phyloP scores from a whole-genome alignment of 1,140 invertebrate species.

The Laupala kohalensis region DNA sequence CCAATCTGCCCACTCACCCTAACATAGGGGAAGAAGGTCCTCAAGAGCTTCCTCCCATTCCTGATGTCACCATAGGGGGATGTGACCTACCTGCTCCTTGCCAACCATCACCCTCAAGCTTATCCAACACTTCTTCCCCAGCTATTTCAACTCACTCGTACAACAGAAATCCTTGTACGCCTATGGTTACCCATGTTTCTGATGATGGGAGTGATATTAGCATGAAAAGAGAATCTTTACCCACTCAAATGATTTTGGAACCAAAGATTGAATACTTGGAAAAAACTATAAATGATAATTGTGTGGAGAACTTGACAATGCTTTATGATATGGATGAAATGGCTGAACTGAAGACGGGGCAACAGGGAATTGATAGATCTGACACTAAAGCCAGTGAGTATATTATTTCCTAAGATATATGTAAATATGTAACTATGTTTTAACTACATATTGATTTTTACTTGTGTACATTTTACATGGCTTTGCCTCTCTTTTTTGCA shows the following conservation, averaged over 20 bases:
- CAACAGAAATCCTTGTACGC: neutral
- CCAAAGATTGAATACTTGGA: conserved; percentile 64
- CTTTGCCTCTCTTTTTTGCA: no score
- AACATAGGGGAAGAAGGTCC: conserved; percentile 9
- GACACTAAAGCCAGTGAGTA: conserved; percentile 10
- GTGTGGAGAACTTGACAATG: conserved; percentile 66
- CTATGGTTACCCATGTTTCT: neutral
- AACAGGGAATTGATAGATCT: conserved; percentile 37
- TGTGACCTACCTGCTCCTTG: neutral
- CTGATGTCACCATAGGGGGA: neutral
- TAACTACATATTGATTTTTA: neutral
- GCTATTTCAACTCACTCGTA: neutral
- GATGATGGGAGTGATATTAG: neutral
- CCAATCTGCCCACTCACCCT: neutral
- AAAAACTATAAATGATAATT: conserved; percentile 50
- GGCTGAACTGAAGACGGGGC: conserved; percentile 38
- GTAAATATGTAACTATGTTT: neutral
- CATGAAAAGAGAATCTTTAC: conserved; percentile 19
- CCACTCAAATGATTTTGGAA: conserved; percentile 44
- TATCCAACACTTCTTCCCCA: conserved; percentile 12
- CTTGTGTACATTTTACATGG: no score
- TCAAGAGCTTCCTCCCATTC: conserved; percentile 17
- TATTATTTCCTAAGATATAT: neutral
- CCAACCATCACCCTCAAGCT: conserved; percentile 1
- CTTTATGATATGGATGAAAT: conserved; percentile 59